phyloP scores from a whole-genome alignment of 2,888 invertebrate genomes.

The Rugalucina vietnamica region DNA sequence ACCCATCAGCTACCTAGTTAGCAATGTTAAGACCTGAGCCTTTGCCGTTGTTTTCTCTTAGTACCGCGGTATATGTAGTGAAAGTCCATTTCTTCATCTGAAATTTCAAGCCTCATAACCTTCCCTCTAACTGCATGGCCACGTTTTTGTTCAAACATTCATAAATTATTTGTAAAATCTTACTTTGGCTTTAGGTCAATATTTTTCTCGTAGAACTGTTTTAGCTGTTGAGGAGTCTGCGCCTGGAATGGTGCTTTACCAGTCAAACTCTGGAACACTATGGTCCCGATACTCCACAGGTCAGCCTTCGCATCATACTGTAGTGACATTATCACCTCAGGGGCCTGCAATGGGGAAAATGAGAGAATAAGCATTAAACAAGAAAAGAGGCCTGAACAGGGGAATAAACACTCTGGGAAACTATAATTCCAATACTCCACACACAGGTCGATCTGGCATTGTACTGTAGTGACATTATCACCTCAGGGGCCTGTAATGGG shows the following conservation, averaged over 20 bases:
- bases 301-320: conserved; percentile 99
- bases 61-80: too few species aligned
- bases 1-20: too few species aligned
- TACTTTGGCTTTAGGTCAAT: conserved; percentile 84
- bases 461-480: conserved; percentile 99
- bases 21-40: too few species aligned
- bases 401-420: conserved; percentile 93
- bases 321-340: conserved; percentile 99
- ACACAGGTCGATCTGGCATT: conserved; percentile 99
- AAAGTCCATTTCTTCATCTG: too few species aligned
- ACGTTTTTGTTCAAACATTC: too few species aligned
- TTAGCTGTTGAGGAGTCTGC: conserved; percentile 98
- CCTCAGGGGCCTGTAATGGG: conserved; percentile 95
- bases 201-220: conserved; percentile 98
- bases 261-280: conserved; percentile 98
- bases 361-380: too few species aligned
- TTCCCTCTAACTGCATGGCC: too few species aligned
- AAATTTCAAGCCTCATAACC: too few species aligned
- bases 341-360: conserved; percentile 88
- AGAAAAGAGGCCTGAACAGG: too few species aligned
- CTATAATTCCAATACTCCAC: conserved; percentile 99
- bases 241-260: conserved; percentile 99
- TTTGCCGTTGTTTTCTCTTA: too few species aligned
- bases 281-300: conserved; percentile 99
- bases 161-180: too few species aligned